These are phyloP conservation scores for Temnothorax unifasciatus DNA, from an alignment of 2,888 invertebrate species.

Conservation along the genomic window DNA sequence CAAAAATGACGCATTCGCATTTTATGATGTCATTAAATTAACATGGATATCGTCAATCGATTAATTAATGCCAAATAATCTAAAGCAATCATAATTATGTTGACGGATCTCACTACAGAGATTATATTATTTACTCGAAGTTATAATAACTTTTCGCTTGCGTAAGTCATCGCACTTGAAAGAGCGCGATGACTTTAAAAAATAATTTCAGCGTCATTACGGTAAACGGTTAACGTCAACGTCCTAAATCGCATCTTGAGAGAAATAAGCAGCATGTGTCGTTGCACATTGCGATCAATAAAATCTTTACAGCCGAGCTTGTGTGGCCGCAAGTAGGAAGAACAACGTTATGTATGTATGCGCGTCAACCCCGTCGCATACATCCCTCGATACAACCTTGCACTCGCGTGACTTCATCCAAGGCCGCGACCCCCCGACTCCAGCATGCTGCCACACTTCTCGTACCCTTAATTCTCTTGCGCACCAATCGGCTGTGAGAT, in stretches of 20 bases:
- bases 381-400: constrained; percentile 52
- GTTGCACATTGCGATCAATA: constrained; percentile 60
- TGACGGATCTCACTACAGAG: not conserved
- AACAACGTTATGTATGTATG: constrained; percentile 42
- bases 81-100: not conserved
- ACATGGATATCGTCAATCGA: not conserved
- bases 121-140: not conserved
- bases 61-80: constrained; percentile 3
- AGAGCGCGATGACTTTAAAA: not conserved
- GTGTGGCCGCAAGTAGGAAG: constrained; percentile 19
- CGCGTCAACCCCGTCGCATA: constrained; percentile 23
- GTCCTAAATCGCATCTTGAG: constrained; percentile 55
- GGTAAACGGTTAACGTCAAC: constrained; percentile 35
- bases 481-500: constrained; percentile 46
- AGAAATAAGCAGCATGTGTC: constrained; percentile 26
- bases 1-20: not conserved
- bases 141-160: not conserved
- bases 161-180: too few species aligned
- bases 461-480: constrained; percentile 47
- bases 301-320: constrained; percentile 35
- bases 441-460: constrained; percentile 27
- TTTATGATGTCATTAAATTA: not conserved
- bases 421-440: constrained; percentile 51
- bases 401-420: constrained; percentile 63
- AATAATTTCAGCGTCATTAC: not conserved